Evolutionary conservation across 92 coral and sea anemone genomes (phyloP).

Genomic region (Ricordea florida): DNA sequence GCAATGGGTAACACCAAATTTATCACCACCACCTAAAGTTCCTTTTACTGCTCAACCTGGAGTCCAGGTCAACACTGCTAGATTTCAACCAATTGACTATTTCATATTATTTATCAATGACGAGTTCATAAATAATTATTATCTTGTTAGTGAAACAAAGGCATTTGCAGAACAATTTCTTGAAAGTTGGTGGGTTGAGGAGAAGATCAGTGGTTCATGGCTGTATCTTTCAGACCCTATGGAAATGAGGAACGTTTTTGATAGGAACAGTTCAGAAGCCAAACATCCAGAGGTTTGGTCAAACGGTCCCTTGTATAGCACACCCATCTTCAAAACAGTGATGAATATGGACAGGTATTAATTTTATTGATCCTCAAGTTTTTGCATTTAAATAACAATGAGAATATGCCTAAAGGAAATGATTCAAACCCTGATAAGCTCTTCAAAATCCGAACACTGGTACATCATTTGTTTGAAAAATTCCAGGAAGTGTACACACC

Average conservation of each 20-base stretch:
- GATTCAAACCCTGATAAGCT: background rate
- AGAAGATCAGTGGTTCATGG: background rate
- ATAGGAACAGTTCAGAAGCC: background rate
- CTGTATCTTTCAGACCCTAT: background rate
- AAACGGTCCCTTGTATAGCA: background rate
- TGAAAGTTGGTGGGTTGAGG: background rate
- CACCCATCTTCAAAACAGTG: background rate
- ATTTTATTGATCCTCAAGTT: background rate
- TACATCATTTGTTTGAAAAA: background rate
- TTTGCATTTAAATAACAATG: too few species aligned
- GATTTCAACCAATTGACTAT: background rate
- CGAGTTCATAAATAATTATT: background rate
- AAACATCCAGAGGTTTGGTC: background rate
- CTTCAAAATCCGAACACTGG: background rate
- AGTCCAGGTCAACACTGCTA: background rate
- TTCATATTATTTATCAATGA: background rate
- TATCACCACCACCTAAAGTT: background rate
- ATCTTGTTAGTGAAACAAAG: background rate
- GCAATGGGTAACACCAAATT: background rate
- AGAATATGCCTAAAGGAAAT: background rate
- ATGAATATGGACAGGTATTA: background rate
- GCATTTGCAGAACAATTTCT: background rate
- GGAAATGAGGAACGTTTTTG: conserved; percentile 4
- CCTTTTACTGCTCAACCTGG: conserved; percentile 1
- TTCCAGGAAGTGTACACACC: conserved; percentile 16